Percentiles rank a stretch among this genome's conserved stretches.
phyloP scores from a whole-genome alignment of 1,140 invertebrate genomes.

The Heliconius hermathena region DNA sequence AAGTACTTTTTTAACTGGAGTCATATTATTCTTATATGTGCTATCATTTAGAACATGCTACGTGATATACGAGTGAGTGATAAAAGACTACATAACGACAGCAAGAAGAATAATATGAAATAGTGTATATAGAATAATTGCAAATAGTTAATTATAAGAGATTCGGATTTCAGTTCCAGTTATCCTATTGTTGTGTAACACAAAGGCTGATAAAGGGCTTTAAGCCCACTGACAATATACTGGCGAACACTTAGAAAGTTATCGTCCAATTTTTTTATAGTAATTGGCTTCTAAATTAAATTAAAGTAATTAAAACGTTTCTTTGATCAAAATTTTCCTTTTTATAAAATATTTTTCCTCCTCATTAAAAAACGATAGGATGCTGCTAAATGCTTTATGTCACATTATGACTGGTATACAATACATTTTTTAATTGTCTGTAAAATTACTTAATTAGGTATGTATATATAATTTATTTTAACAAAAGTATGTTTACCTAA shows the following conservation, averaged over 20 bases:
- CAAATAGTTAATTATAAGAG: background rate
- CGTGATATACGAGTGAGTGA: background rate
- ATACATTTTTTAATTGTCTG: too few relatives aligned
- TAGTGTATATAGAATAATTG: background rate
- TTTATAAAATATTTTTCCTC: too few relatives aligned
- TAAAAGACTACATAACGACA: background rate
- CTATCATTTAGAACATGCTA: background rate
- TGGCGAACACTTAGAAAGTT: background rate
- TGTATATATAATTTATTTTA: too few relatives aligned
- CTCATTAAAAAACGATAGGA: background rate
- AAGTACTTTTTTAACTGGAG: slow-evolving; percentile 15
- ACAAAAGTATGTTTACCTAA: too few relatives aligned
- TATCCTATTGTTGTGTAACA: slow-evolving; percentile 31
- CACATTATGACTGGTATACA: too few relatives aligned
- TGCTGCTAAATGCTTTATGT: too few relatives aligned
- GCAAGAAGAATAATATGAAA: background rate
- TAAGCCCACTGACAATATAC: background rate
- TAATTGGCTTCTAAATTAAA: background rate
- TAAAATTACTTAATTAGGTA: too few relatives aligned
- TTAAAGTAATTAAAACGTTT: background rate
- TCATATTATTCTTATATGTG: background rate
- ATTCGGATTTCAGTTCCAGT: slow-evolving; percentile 27
- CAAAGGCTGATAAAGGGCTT: slow-evolving; percentile 27
- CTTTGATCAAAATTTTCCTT: background rate
- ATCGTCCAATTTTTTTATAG: background rate